These are phyloP conservation scores for Crocidura indochinensis DNA, from an alignment of 2,797 vertebrate genomes.

Conservation along the genomic window DNA sequence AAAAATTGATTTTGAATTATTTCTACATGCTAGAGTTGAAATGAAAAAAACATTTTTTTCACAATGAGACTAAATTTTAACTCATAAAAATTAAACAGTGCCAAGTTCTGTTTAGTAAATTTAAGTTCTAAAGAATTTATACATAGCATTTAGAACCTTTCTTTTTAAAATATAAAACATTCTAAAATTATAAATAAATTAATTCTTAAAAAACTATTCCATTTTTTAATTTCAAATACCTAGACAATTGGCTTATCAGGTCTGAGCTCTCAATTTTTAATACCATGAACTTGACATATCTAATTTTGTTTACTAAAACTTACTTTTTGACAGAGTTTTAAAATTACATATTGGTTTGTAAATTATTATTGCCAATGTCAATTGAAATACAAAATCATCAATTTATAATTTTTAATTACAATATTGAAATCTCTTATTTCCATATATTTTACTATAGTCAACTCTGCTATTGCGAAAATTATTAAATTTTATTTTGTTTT, in stretches of 20 bases:
- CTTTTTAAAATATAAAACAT: no score
- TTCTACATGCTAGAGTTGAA: no score
- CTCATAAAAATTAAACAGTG: no score
- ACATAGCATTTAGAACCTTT: background rate
- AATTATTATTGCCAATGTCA: background rate
- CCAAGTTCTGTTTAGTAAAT: conserved; percentile 47
- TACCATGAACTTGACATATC: rapidly evolving
- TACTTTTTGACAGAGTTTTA: background rate
- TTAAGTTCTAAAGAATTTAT: conserved; percentile 20
- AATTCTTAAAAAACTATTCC: background rate
- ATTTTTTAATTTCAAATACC: background rate
- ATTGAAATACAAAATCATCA: background rate
- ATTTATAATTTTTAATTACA: background rate
- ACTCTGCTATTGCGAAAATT: background rate
- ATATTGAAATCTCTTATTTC: background rate
- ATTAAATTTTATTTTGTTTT: background rate
- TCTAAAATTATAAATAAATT: background rate
- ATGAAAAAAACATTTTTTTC: no score
- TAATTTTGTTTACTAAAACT: background rate
- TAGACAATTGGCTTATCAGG: background rate
- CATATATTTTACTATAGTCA: background rate
- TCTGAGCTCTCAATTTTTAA: background rate
- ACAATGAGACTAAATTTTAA: no score
- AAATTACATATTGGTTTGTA: conserved; percentile 3
- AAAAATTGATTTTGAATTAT: no score